Conservation (phyloP, 92 coral and sea anemone genomes). For the Phenganax stokvisi region DNA sequence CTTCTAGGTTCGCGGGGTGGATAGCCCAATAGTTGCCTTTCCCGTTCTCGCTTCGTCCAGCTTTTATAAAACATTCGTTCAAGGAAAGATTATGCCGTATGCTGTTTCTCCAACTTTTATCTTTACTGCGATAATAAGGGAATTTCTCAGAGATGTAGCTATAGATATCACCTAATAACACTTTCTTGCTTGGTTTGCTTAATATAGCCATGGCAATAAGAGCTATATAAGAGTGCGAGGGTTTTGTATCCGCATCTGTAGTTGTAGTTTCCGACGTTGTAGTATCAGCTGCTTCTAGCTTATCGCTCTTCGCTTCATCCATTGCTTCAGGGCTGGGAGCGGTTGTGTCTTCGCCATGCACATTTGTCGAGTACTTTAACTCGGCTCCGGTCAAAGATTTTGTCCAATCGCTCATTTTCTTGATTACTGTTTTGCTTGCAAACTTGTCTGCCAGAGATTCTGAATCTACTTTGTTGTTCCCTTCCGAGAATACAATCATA, state of each 20-base stretch:
- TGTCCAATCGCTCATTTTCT: conserved; percentile 26
- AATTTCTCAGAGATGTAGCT: conserved; percentile 89
- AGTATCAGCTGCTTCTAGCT: conserved; percentile 3
- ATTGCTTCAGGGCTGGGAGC: neutral
- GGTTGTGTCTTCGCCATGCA: neutral
- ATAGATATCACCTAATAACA: conserved; percentile 93
- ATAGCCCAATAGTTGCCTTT: conserved; percentile 99
- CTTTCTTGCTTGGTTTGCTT: conserved; percentile 77
- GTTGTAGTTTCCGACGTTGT: conserved; percentile 29
- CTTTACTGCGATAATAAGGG: conserved; percentile 93
- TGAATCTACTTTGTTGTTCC: neutral
- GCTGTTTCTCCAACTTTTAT: conserved; percentile 99
- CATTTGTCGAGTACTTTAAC: neutral
- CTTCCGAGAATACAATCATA: conserved; percentile 31
- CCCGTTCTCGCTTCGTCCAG: conserved; percentile 97
- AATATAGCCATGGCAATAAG: conserved; percentile 98
- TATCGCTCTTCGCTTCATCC: neutral
- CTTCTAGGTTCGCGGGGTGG: conserved; percentile 93
- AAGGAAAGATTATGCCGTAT: conserved; percentile 88
- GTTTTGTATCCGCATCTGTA: conserved; percentile 80
- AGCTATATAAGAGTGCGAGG: conserved; percentile 94
- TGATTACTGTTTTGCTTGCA: neutral
- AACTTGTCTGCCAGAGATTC: neutral
- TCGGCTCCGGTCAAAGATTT: conserved; percentile 7
- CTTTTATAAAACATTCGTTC: conserved; percentile 95